Evolutionary conservation across 2,113 vertebrate species (phyloP).

Genomic region (Astur gentilis): DNA sequence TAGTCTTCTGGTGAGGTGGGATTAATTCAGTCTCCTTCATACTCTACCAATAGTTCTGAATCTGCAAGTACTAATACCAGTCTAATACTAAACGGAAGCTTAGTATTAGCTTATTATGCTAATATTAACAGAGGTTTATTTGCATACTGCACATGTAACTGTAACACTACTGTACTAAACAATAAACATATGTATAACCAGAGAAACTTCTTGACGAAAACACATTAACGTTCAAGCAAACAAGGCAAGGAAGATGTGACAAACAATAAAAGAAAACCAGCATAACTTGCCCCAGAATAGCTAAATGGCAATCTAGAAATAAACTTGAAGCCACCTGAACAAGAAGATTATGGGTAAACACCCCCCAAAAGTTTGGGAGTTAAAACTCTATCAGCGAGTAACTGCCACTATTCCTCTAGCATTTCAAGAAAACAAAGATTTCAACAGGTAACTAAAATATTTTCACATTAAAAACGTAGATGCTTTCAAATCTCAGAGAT

Average conservation of each 20-base stretch:
- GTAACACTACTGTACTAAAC: background rate
- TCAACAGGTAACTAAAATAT: background rate
- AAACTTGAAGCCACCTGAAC: background rate
- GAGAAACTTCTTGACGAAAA: background rate
- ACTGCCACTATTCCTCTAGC: background rate
- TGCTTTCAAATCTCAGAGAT: background rate
- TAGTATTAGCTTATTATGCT: background rate
- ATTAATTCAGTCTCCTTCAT: background rate
- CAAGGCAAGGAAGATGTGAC: background rate
- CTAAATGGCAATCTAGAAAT: background rate
- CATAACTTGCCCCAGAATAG: accelerated
- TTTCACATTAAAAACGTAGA: background rate
- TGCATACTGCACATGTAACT: background rate
- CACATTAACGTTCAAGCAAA: background rate
- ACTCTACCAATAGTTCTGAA: background rate
- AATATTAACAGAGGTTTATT: background rate
- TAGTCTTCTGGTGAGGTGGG: background rate
- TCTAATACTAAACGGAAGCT: background rate
- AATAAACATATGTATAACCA: background rate
- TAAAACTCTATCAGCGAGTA: background rate
- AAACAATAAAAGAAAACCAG: background rate
- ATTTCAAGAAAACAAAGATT: background rate
- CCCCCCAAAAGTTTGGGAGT: accelerated
- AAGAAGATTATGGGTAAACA: background rate
- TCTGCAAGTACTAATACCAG: background rate